Conservation (phyloP, 2,113 vertebrate genomes). For the Gracilinanus agilis region DNA sequence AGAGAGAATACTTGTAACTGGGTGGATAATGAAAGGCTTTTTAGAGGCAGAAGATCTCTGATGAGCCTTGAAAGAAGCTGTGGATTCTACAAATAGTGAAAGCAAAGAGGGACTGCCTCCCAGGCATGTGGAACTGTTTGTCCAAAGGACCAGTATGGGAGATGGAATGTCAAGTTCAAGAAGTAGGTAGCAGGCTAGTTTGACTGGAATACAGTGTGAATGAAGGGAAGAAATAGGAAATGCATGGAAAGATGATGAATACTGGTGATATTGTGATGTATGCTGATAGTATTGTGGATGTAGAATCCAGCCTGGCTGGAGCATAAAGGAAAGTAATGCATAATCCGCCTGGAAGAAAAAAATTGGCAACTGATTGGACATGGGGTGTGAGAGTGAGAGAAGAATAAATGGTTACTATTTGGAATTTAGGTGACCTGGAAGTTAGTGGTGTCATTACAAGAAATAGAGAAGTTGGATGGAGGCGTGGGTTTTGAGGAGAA, state of each 20-base stretch:
- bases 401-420: not conserved
- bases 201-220: not conserved
- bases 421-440: not conserved
- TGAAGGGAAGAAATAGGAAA: not conserved
- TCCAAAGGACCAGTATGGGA: not conserved
- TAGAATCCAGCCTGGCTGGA: not conserved
- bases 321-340: not conserved
- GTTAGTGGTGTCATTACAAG: not conserved
- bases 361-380: not conserved
- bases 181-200: not conserved
- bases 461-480: not conserved
- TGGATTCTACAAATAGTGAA: not conserved
- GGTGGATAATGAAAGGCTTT: no score
- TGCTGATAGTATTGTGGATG: not conserved
- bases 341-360: not conserved
- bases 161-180: not conserved
- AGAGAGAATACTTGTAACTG: not conserved
- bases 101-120: not conserved
- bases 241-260: not conserved
- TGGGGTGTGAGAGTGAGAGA: not conserved
- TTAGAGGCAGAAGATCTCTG: not conserved
- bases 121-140: not conserved
- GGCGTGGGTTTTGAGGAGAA: not conserved
- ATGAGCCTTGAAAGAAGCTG: not conserved
- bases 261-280: not conserved